Evolutionary conservation across 2,113 vertebrate species (phyloP).

Genomic region (Oophaga pumilio): DNA sequence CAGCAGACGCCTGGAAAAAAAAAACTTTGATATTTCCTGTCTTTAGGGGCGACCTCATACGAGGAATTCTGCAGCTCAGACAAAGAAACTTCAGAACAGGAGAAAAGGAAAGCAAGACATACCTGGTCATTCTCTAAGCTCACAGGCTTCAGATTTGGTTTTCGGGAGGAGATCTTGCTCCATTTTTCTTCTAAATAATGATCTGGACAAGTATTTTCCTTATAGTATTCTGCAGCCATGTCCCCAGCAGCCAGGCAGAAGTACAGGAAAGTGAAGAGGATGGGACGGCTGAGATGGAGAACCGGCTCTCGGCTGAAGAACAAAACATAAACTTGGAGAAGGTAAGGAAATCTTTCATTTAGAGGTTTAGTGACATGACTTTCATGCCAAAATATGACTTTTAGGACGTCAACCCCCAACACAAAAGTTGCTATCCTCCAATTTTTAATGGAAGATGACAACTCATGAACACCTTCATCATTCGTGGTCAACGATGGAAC

Average conservation of each 20-base stretch:
- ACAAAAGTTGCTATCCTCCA: too few species aligned
- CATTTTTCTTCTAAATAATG: not conserved
- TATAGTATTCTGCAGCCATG: conserved; percentile 11
- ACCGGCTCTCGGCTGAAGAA: conserved; percentile 2
- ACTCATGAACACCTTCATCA: not conserved
- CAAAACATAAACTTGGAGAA: conserved; percentile 7
- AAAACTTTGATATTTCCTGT: conserved; percentile 53
- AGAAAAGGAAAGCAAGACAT: not conserved
- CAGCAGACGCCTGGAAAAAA: conserved; percentile 32
- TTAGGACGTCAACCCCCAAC: too few species aligned
- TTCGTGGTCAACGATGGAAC: not conserved
- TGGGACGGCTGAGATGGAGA: not conserved
- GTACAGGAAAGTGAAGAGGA: not conserved
- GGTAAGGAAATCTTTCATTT: not conserved
- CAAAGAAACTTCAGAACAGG: conserved; percentile 32
- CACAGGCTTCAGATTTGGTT: not conserved
- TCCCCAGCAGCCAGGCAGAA: not conserved
- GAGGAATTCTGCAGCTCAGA: conserved; percentile 43
- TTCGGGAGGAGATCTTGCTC: not conserved
- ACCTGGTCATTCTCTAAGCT: not conserved
- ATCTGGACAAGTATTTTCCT: conserved; percentile 31
- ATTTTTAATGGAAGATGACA: too few species aligned
- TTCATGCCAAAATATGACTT: too few species aligned
- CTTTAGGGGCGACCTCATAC: conserved; percentile 42
- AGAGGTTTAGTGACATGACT: too few species aligned